Evolutionary conservation across 1,140 invertebrate species (phyloP), one percentile per base, ranked within the genome.

Genomic region (Polypedilum pembai): DNA sequence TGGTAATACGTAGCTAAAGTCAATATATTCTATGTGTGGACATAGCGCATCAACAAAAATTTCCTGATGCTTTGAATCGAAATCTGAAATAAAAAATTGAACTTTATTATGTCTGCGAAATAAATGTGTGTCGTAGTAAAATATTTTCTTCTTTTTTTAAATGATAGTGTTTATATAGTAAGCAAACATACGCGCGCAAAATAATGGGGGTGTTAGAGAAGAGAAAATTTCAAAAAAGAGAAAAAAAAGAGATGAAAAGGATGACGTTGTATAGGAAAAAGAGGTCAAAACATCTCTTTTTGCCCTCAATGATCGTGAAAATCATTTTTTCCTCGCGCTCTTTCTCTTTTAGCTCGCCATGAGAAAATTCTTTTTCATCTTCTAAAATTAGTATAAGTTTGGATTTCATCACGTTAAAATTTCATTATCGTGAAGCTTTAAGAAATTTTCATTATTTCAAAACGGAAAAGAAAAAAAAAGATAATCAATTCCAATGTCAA

Each of bases 21-120:
- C 73, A 5, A 75, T 21, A 12, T 65, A 12, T 8, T 66, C 56
- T 4, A 75, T 69, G 7, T 41, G 10, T 15, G n/a, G 66, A 41
- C 74, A 72, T n/a, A 75, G 7, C 3, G 20, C n/a, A 74, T 74
- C 73, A 24, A 15, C 40, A 73, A 73, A 73, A 4, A 18, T 8
- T 40, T 41, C 24, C 3, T 69, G 65, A 69, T 69, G 65, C 17
- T 69, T 69, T 69, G 65, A 41, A 73, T 33, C 7, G 40, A 40
- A 40, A 40, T 73, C 73, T 73, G 40, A 40, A 40, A 73, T 40
- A 10, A 21, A 73, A 73, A 73, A 20, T 21, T 20, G 17, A 8
- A 20, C 5, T 72, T 1, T 18, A 72, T 20, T 33, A 3, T 33
- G 5, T 33, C 24, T 33, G 5, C 24, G 5, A 33, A 33, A n/a